Base-by-base conservation (phyloP, 2,113 vertebrate species). In the Alligator mississippiensis region DNA sequence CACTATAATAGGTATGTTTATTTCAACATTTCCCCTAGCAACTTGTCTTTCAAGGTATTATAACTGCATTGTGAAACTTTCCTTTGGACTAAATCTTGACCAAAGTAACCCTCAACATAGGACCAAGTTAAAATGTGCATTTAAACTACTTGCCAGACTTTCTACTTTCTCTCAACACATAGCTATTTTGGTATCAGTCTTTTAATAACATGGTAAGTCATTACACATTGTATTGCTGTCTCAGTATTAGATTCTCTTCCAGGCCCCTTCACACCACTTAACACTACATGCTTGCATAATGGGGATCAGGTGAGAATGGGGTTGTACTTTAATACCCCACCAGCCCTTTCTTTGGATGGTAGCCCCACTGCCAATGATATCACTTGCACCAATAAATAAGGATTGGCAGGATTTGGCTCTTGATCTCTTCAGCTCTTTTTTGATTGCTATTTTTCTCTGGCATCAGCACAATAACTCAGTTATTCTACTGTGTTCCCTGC, bases 361-460 rank as follows among this genome's bases (percentile, higher is more conserved):
- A 91, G 77, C 92, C 72, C 88, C 55, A 30, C 64, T 21, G 79
- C 90, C 90, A 94, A 70, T 91, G 85, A 96, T 91, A 95, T 96
- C 89, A 92, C 86, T 92, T 93, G 87, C 87, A 94, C 72, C 79
- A 93, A 87, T 84, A 96, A 95, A 96, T 90, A 91, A 60, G 92
- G 92, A 88, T 90, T 80, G 94, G 84, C 78, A 74, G 93, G 91
- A 94, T 93, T 87, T 94, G 86, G 58, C 58, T 27, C 87, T 85
- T 87, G 86, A 92, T 96, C 3, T 0, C 21, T 90, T 88, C 59
- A 28, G 89, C 79, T 87, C 82, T 85, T 91, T 68, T 89, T 68
- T 68, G 64, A 63, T 86, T 90, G 16, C 66, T 34, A 30, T 81
- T 64, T 38, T 89, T 95, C 87, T 87, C 74, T 90, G 83, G 88